These are phyloP conservation scores for Struthio camelus DNA, from an alignment of 2,113 vertebrate species.

Conservation along the genomic window DNA sequence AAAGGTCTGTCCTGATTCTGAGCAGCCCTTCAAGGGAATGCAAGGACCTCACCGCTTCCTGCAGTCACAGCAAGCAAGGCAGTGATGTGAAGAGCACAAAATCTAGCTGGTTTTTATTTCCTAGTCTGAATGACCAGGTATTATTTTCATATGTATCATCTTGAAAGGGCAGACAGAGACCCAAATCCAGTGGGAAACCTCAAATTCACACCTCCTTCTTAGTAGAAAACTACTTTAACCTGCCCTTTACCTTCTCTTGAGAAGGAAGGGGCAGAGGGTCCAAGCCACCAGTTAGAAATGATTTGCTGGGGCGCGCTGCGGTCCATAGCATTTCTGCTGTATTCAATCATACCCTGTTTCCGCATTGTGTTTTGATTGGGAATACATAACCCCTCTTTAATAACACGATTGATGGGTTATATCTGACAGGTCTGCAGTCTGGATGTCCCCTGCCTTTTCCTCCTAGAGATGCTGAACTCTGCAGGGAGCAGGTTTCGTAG, in stretches of 20 bases:
- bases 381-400: background rate
- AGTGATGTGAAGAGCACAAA: background rate
- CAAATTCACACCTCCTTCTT: background rate
- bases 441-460: background rate
- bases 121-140: too few relatives aligned
- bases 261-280: background rate
- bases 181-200: background rate
- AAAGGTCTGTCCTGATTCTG: background rate
- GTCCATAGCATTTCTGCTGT: background rate
- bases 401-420: fast-evolving
- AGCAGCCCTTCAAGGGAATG: background rate
- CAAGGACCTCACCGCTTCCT: background rate
- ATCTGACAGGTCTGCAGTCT: background rate
- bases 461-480: background rate
- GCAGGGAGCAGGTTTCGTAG: background rate
- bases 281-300: background rate
- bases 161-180: background rate
- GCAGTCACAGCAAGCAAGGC: background rate
- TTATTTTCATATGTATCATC: fast-evolving
- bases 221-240: background rate
- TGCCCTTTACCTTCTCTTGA: background rate
- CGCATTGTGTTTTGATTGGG: fast-evolving
- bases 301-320: fast-evolving
- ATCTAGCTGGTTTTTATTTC: background rate
- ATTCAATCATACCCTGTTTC: background rate